Percentiles rank a stretch among this genome's conserved stretches.
Conservation (phyloP, 1,140 invertebrate species). For the Neodiprion lecontei region DNA sequence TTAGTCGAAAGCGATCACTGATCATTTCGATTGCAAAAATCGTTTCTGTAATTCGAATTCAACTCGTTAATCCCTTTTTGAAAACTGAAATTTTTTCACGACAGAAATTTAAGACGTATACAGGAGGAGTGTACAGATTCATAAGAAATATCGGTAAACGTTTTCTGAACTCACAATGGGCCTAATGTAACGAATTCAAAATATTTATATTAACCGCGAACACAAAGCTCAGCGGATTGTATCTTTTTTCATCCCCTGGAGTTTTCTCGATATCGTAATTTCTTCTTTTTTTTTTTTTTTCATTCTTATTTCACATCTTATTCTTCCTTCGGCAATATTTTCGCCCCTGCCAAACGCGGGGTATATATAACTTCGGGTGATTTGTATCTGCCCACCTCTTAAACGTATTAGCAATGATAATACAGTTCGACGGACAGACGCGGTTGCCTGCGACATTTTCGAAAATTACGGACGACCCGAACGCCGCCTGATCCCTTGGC, state of each 20-base stretch:
- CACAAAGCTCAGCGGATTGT: no score
- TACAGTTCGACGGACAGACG: not conserved
- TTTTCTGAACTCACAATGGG: not conserved
- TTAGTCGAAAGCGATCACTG: no score
- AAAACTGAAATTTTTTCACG: no score
- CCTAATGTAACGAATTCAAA: not conserved
- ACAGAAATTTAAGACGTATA: no score
- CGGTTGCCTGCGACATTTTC: not conserved
- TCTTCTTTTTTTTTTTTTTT: not conserved
- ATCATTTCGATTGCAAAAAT: no score
- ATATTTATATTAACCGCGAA: not conserved
- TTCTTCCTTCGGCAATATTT: not conserved
- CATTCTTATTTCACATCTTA: not conserved
- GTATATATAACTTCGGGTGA: not conserved
- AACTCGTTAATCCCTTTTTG: no score
- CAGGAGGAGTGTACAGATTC: not conserved
- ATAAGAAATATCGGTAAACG: no score
- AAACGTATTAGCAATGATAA: conserved; percentile 1
- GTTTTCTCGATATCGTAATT: not conserved
- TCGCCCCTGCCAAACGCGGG: not conserved
- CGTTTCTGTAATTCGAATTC: no score
- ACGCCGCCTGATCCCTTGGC: not conserved
- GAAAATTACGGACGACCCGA: not conserved
- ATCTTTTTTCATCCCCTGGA: not conserved
- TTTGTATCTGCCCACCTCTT: not conserved